Conservation (phyloP, 2,113 vertebrate genomes). For the Chitala chitala region DNA sequence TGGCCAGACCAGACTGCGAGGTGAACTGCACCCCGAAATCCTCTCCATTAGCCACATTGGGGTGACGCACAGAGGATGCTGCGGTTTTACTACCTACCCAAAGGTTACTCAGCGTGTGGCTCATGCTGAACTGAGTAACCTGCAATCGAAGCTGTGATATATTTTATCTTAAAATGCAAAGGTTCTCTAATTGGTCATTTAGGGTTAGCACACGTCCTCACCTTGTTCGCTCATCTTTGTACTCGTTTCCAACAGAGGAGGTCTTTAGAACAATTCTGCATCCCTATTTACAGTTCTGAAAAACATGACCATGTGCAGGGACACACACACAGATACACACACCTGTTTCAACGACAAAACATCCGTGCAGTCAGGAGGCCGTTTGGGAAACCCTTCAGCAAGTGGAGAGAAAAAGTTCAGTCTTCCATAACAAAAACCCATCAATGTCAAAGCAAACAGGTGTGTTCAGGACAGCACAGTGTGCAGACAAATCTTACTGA, state of each 20-base stretch:
- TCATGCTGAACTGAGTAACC: neutral
- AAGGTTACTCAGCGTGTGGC: neutral
- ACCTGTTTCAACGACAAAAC: constrained; percentile 46
- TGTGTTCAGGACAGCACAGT: no score
- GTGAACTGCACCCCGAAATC: no score
- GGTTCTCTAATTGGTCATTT: neutral
- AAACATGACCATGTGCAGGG: neutral
- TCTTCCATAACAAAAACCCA: neutral
- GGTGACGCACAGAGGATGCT: neutral
- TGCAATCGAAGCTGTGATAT: neutral
- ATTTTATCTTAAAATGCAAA: neutral
- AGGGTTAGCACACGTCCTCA: neutral
- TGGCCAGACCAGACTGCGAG: no score
- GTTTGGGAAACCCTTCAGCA: constrained; percentile 41
- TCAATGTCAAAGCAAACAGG: neutral
- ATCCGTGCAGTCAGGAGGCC: constrained; percentile 40
- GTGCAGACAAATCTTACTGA: no score
- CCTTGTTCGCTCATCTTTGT: neutral
- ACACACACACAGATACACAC: neutral
- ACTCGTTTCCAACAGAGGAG: neutral
- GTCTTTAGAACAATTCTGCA: no score
- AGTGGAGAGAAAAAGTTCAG: neutral
- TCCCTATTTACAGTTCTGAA: no score
- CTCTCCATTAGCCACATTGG: no score
- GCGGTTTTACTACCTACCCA: neutral